These are phyloP conservation scores for Camponotus vicinus DNA, from an alignment of 1,140 invertebrate species.

Conservation along the genomic window DNA sequence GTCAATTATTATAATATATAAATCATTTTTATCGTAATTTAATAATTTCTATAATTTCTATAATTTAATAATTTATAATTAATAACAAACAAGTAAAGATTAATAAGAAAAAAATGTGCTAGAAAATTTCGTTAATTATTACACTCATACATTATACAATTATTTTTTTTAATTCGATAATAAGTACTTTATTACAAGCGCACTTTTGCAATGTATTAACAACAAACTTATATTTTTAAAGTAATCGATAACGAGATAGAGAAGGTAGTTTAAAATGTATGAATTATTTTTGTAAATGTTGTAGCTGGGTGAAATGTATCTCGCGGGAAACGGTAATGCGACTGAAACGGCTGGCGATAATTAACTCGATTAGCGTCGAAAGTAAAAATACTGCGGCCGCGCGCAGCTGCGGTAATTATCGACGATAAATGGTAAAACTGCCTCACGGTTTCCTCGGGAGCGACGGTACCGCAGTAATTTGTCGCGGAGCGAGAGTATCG, in stretches of 20 bases:
- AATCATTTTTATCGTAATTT: too few relatives aligned
- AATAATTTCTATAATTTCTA: too few relatives aligned
- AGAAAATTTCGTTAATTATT: not conserved
- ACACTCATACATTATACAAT: not conserved
- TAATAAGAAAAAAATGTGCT: not conserved
- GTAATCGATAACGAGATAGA: not conserved
- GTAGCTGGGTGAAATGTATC: not conserved
- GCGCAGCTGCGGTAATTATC: constrained; percentile 66
- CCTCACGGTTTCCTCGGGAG: constrained; percentile 24
- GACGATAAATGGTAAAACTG: constrained; percentile 57
- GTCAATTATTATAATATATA: too few relatives aligned
- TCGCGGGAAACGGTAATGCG: not conserved
- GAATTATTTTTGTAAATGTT: not conserved
- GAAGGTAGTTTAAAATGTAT: not conserved
- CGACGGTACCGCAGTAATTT: constrained; percentile 62
- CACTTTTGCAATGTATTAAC: not conserved
- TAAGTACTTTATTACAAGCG: not conserved
- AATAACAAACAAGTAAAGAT: too few relatives aligned
- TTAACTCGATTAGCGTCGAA: constrained; percentile 67
- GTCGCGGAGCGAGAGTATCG: constrained; percentile 66
- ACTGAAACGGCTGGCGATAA: constrained; percentile 46
- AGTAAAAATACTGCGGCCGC: constrained; percentile 56
- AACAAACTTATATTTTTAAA: not conserved
- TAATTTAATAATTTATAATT: too few relatives aligned
- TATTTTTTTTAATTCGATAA: not conserved